A percentile compares a stretch with the other conserved stretches of the same genome.
Conservation (phyloP, 2,888 invertebrate genomes). For the Lysandra bellargus region DNA sequence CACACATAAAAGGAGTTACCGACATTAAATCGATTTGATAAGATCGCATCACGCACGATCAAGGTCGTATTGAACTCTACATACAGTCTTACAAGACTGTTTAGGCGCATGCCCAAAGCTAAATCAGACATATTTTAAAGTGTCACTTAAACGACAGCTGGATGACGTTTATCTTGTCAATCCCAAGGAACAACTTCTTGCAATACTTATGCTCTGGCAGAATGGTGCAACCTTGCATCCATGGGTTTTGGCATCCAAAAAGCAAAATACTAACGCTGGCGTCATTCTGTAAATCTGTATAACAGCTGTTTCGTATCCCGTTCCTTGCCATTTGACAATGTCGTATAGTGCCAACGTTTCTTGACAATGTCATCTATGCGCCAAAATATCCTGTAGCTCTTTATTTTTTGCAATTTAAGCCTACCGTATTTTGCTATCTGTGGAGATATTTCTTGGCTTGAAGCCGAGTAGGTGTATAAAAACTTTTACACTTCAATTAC, state of each 20-base stretch:
- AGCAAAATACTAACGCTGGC: no score
- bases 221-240: no score
- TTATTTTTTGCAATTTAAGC: background rate
- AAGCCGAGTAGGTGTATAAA: background rate
- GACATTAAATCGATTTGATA: slow-evolving; percentile 5
- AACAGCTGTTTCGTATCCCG: no score
- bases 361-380: background rate
- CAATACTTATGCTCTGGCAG: no score
- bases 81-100: background rate
- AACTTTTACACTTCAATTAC: slow-evolving; percentile 17
- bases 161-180: no score
- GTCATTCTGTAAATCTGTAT: no score
- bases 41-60: background rate
- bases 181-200: no score
- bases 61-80: background rate
- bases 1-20: background rate
- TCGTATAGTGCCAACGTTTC: background rate
- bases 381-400: background rate
- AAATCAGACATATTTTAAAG: no score
- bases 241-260: no score
- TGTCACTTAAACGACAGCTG: no score
- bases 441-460: background rate
- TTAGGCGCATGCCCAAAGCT: background rate
- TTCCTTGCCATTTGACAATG: background rate
- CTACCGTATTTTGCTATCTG: background rate